Percentiles rank a stretch among this genome's conserved stretches.
These are phyloP conservation scores for Silurus meridionalis DNA, from an alignment of 2,113 vertebrate genomes.

Conservation along the genomic window DNA sequence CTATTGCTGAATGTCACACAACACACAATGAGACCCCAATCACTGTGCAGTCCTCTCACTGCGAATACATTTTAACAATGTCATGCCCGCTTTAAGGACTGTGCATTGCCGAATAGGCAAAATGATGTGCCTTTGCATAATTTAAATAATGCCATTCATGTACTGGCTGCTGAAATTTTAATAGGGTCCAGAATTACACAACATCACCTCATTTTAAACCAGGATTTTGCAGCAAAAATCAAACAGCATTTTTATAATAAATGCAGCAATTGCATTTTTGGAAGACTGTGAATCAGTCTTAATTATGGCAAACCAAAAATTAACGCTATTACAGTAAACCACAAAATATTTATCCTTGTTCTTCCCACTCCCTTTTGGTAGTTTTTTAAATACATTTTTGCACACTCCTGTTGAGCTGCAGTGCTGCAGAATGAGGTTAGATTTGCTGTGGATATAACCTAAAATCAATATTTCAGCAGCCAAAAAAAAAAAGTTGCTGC, in stretches of 20 bases:
- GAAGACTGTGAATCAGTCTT: neutral
- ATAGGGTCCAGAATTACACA: conserved; percentile 70
- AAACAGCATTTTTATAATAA: conserved; percentile 9
- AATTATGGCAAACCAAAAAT: neutral
- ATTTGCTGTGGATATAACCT: conserved; percentile 52
- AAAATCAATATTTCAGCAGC: conserved; percentile 55
- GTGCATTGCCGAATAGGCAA: conserved; percentile 69
- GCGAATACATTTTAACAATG: conserved; percentile 63
- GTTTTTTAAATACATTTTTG: conserved; percentile 45
- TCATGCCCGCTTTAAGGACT: conserved; percentile 65
- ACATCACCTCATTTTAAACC: conserved; percentile 67
- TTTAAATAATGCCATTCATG: conserved; percentile 81
- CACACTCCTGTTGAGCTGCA: conserved; percentile 31
- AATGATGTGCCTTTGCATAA: conserved; percentile 77
- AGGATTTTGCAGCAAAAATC: conserved; percentile 13
- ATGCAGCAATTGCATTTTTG: neutral
- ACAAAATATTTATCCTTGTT: conserved; percentile 2
- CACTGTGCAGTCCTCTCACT: conserved; percentile 49
- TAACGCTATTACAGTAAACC: neutral
- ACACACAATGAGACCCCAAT: conserved; percentile 40
- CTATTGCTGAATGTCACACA: conserved; percentile 37
- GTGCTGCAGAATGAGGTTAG: conserved; percentile 28
- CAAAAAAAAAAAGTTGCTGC: conserved; percentile 39
- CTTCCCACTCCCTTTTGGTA: neutral
- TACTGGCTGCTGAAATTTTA: conserved; percentile 73